Percentiles rank a stretch among this genome's conserved stretches.
Evolutionary conservation across 2,888 invertebrate genomes (phyloP).

Genomic region (Amblyjoppa proteus): DNA sequence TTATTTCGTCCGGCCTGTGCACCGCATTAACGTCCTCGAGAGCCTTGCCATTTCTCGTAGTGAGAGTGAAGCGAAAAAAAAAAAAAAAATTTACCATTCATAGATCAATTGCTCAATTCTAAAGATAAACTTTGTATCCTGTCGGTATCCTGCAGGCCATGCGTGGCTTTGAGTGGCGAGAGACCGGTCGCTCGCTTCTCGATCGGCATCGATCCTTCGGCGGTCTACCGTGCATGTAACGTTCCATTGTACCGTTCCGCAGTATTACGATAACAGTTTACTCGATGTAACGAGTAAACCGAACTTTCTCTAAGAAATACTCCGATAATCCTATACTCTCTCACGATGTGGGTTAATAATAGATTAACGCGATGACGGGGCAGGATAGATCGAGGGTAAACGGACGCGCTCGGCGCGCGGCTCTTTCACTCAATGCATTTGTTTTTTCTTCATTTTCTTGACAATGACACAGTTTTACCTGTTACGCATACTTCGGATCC

Average conservation of each 20-base stretch:
- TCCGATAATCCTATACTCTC: conserved; percentile 60
- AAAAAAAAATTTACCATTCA: conserved; percentile 24
- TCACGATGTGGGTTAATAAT: conserved; percentile 40
- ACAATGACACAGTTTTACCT: conserved; percentile 45
- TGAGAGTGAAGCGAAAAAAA: conserved; percentile 9
- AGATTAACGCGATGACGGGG: conserved; percentile 15
- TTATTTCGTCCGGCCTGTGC: conserved; percentile 41
- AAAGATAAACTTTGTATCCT: conserved; percentile 52
- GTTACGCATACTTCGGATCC: background rate
- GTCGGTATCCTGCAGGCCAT: conserved; percentile 35
- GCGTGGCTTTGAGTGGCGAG: background rate
- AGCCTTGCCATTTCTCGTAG: conserved; percentile 15
- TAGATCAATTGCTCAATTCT: conserved; percentile 53
- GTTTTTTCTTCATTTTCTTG: conserved; percentile 11
- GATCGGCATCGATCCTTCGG: conserved; percentile 38
- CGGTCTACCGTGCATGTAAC: conserved; percentile 2
- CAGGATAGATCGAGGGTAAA: conserved; percentile 36
- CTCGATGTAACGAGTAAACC: background rate
- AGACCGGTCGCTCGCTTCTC: conserved; percentile 3
- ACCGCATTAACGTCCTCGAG: conserved; percentile 35
- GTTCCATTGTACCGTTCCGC: conserved; percentile 22
- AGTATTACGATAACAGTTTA: conserved; percentile 3
- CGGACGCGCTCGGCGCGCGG: background rate
- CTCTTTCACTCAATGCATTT: conserved; percentile 10
- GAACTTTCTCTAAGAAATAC: conserved; percentile 60